Evolutionary conservation across 37 sponge, comb jelly and placozoan species (phyloP).

Genomic region (Oopsacas minuta): DNA sequence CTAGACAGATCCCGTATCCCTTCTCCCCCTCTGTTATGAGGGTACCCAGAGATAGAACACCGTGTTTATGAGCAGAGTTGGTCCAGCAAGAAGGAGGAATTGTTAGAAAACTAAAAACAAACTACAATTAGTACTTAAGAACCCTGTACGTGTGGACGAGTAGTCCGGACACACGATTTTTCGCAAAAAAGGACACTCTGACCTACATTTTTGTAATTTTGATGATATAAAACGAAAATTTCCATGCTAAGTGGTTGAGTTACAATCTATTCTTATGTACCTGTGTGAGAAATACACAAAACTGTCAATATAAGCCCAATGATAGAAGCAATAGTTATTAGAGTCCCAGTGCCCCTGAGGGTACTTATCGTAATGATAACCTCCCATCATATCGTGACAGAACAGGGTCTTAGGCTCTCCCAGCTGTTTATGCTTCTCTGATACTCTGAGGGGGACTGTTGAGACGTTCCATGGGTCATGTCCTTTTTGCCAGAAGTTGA

Average conservation of each 20-base stretch:
- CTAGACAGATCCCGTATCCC: constrained; percentile 54
- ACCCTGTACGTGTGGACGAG: not conserved
- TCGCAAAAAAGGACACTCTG: no score
- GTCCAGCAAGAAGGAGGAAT: constrained; percentile 91
- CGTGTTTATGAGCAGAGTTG: constrained; percentile 76
- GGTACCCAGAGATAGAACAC: constrained; percentile 65
- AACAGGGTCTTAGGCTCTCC: constrained; percentile 43
- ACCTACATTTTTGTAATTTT: no score
- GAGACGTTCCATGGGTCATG: not conserved
- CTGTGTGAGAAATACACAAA: constrained; percentile 97
- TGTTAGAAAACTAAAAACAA: constrained; percentile 22
- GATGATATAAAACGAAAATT: no score
- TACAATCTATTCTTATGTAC: constrained; percentile 5
- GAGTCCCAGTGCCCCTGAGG: constrained; percentile 34
- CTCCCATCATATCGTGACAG: constrained; percentile 98
- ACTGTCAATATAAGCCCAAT: constrained; percentile 74
- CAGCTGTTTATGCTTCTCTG: not conserved
- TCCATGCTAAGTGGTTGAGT: no score
- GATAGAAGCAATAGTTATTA: constrained; percentile 76
- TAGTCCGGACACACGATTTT: no score
- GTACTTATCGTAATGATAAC: constrained; percentile 67
- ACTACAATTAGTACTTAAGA: not conserved
- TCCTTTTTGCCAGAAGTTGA: not conserved
- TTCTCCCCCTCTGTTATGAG: constrained; percentile 87
- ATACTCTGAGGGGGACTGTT: not conserved